Base-by-base conservation (phyloP, 2,113 vertebrate genomes). In the Furnarius figulus region DNA sequence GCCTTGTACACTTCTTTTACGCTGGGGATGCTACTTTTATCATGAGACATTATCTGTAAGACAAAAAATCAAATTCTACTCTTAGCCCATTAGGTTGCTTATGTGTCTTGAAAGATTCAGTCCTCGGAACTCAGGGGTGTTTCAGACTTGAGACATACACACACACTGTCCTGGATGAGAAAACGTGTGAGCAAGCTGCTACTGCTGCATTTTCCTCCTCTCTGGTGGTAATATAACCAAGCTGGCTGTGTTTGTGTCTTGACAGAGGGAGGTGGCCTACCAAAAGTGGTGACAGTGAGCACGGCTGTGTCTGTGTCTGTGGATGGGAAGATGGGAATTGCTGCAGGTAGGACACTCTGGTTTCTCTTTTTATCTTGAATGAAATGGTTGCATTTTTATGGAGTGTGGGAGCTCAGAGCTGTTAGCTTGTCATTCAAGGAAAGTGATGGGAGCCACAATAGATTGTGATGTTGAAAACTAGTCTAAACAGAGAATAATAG, bases 241-340 rank as follows among this genome's bases (percentile, higher is more conserved):
- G 24, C 33, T 47, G 95, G 40, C 61, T 82, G 23, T 55, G 35
- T 92, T 95, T 94, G n/a, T 97, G 55, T 95, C 91, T 95, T 94
- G 61, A 53, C 98, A 99, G 99, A 98, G 55, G 98, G 97, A 62
- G 92, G 90, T 59, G 74, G 23, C 86, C 93, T 85, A 25, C 97
- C 97, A 3, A 94, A 92, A 73, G 98, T 98, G 8, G 95, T 99
- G 74, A 99, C 99, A 5, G 97, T 98, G 10, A 98, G 98, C 98
- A 99, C 99, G 0, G 97, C 99, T 12, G 97, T 99, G 59, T 97
- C 98, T 2, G 99, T 99, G 80, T 97, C 98, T 0, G 98, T 99
- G 93, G 98, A 98, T 33, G 98, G 98, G 95, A 99, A 98, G 97
- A 99, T 98, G 8, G 99, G 99, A 89, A 97, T 99, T 22, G 99